Evolutionary conservation across 2,113 vertebrate genomes (phyloP).

Genomic region (Petroica traversi): DNA sequence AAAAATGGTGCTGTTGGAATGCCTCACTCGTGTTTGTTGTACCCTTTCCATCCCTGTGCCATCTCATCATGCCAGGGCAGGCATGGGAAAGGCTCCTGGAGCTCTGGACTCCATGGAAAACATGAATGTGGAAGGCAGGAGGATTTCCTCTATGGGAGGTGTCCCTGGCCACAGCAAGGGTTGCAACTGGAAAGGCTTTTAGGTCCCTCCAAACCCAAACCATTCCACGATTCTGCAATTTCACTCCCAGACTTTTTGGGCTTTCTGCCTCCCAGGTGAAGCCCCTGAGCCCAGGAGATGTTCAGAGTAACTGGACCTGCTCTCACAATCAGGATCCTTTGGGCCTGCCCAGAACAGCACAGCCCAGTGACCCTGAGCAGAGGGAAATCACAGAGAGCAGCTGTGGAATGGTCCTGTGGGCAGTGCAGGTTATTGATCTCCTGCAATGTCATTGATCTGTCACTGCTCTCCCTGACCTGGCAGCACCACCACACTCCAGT

Average conservation of each 20-base stretch:
- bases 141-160: neutral
- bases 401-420: neutral
- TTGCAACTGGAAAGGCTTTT: neutral
- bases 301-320: neutral
- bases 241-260: neutral
- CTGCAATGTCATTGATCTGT: neutral
- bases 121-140: neutral
- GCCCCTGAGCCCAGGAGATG: neutral
- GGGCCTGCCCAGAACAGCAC: neutral
- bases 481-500: accelerated
- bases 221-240: neutral
- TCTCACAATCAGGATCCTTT: neutral
- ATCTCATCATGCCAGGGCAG: neutral
- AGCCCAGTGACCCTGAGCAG: neutral
- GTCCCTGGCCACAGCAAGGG: neutral
- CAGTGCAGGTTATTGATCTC: neutral
- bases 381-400: neutral
- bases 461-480: neutral
- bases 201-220: neutral
- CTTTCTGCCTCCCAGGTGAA: neutral
- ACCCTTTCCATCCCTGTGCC: neutral
- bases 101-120: neutral
- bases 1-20: neutral
- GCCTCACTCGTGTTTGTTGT: neutral
- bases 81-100: neutral